phyloP scores from a whole-genome alignment of 2,113 vertebrate genomes.

The Eidolon helvum region DNA sequence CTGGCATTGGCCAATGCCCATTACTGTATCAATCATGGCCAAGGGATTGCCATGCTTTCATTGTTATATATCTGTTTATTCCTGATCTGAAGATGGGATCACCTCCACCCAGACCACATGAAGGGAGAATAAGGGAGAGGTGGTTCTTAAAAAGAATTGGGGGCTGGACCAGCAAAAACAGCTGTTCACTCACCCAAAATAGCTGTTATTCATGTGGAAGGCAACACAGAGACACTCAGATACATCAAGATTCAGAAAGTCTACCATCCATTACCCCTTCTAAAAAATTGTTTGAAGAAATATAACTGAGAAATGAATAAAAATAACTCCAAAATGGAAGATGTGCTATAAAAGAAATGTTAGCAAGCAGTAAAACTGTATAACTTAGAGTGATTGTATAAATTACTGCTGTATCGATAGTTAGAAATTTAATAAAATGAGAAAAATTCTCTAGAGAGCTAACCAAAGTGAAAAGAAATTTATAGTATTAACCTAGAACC shows the following conservation, averaged over 20 bases:
- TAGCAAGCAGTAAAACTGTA: not conserved
- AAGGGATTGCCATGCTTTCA: not conserved
- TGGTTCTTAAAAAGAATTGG: not conserved
- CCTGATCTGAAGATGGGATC: not conserved
- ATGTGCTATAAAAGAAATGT: not conserved
- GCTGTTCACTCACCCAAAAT: not conserved
- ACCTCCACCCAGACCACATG: not conserved
- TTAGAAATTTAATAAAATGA: conserved; percentile 27
- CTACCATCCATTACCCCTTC: not conserved
- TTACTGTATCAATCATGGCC: not conserved
- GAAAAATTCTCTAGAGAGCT: not conserved
- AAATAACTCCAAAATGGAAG: not conserved
- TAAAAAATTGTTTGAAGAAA: conserved; percentile 8
- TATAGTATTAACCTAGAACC: not conserved
- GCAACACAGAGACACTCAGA: not conserved
- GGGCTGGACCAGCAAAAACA: not conserved
- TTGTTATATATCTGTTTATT: not conserved
- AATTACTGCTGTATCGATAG: not conserved
- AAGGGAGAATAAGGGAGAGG: not conserved
- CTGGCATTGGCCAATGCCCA: not conserved
- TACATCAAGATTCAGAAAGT: conserved; percentile 23
- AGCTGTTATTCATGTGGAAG: not conserved
- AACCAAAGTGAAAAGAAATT: conserved; percentile 3
- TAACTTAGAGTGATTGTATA: not conserved
- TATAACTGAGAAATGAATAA: conserved; percentile 10